Evolutionary conservation across 2,113 vertebrate species (phyloP), one percentile per base, ranked within the genome.

Genomic region (Sinocyclocheilus rhinocerous): DNA sequence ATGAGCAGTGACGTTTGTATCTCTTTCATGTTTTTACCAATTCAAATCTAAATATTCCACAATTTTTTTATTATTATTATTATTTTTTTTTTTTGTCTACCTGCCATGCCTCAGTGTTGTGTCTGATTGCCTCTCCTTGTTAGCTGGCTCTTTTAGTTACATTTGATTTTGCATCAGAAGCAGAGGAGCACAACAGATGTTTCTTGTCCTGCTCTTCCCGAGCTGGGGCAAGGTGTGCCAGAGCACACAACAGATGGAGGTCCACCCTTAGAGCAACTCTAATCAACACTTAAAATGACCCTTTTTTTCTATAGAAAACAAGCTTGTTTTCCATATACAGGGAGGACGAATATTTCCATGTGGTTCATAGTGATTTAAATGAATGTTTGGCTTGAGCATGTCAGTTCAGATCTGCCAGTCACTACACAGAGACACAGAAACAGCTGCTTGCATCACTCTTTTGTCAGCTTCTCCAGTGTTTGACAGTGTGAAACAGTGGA

Each of bases 241-340:
- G 81, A 29, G 45, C 50, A 81, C 85, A 76, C 48, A 89, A 76
- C 85, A 88, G 83, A 86, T 88, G 87, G 69, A 86, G 69, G 86
- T 76, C 70, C 69, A 75, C 82, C 22, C 50, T 84, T 57, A 75
- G 52, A 29, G 52, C 82, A 73, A 84, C 69, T 70, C 63, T 67
- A 78, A 77, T 67, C 77, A 79, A 81, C 67, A 82, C 63, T 70
- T 73, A 20, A 69, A 59, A 80, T 55, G 2, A 50, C 78, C 57
- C 4, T 48, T 48, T 18, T 29, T 70, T 61, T 45, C 18, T n/a
- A 5, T 20, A 63, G 6, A 10, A 55, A 63, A 59, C 33, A 29
- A 15, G 6, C 48, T 85, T 55, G 65, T 59, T 72, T 81, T 75
- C 13, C 24, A 16, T 50, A 45, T 22, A 16, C 12, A 73, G 2